A percentile compares a stretch with the other conserved stretches of the same genome.
These are phyloP conservation scores for Endotricha flammealis DNA, from an alignment of 2,888 invertebrate species.

Conservation along the genomic window DNA sequence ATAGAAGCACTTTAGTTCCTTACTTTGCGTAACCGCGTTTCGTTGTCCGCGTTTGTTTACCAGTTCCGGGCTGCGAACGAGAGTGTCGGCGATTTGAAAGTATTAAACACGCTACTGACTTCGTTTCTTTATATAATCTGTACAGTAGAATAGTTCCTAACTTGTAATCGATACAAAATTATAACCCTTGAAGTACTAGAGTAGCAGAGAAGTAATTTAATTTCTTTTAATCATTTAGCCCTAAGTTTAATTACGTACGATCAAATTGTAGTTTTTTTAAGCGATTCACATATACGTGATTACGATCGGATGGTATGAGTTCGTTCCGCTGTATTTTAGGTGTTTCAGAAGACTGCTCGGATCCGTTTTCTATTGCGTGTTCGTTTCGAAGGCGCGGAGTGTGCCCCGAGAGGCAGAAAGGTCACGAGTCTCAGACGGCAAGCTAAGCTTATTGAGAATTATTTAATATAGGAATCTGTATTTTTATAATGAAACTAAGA, in stretches of 20 bases:
- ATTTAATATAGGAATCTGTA: slow-evolving; percentile 71
- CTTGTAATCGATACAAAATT: slow-evolving; percentile 70
- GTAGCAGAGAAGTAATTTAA: slow-evolving; percentile 53
- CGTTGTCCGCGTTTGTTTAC: slow-evolving; percentile 9
- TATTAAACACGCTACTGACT: slow-evolving; percentile 47
- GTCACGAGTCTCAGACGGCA: slow-evolving; percentile 67
- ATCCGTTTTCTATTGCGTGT: slow-evolving; percentile 46
- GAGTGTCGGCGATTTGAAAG: slow-evolving; percentile 36
- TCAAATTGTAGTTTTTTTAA: slow-evolving; percentile 55
- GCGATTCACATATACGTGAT: slow-evolving; percentile 50
- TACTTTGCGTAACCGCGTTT: slow-evolving; percentile 23
- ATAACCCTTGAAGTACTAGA: slow-evolving; percentile 65
- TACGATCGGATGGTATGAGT: slow-evolving; percentile 42
- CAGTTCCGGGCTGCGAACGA: slow-evolving; percentile 20
- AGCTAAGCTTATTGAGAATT: slow-evolving; percentile 69
- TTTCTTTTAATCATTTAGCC: slow-evolving; percentile 42
- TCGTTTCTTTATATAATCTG: slow-evolving; percentile 60
- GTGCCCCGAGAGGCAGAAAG: slow-evolving; percentile 62
- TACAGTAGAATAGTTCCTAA: slow-evolving; percentile 77
- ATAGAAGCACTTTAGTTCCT: slow-evolving; percentile 36
- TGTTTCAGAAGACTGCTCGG: slow-evolving; percentile 70
- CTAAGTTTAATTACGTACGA: slow-evolving; percentile 50
- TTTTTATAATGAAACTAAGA: slow-evolving; percentile 68
- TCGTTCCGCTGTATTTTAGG: slow-evolving; percentile 44
- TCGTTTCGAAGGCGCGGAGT: slow-evolving; percentile 16